phyloP scores from a whole-genome alignment of 2,797 vertebrate species.

The Myotis findleyi region DNA sequence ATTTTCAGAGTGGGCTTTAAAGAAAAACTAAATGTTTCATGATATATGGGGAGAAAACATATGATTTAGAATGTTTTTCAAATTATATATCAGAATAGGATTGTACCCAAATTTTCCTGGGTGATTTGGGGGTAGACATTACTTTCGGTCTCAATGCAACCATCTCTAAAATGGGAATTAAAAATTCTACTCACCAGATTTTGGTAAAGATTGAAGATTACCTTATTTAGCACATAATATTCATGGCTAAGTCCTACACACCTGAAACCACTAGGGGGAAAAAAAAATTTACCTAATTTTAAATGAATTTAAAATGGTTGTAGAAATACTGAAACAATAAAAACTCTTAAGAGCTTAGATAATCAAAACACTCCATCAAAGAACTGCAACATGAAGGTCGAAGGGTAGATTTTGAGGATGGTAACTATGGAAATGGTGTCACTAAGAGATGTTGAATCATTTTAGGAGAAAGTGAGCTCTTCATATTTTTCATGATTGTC shows the following conservation, averaged over 20 bases:
- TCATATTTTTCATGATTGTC: conserved; percentile 48
- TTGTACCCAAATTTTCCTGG: neutral
- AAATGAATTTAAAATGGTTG: neutral
- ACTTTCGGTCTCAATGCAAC: neutral
- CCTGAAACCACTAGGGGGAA: neutral
- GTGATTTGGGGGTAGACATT: neutral
- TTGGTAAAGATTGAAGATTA: neutral
- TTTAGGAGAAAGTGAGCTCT: neutral
- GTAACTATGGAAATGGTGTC: neutral
- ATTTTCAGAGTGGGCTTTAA: neutral
- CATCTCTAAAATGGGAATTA: neutral
- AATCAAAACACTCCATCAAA: neutral
- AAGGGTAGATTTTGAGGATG: neutral
- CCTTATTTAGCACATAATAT: neutral
- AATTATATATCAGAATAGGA: neutral
- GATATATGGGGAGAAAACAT: neutral
- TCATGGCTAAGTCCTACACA: neutral
- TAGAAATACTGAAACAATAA: neutral
- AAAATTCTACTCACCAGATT: neutral
- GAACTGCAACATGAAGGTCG: neutral
- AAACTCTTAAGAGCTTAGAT: neutral
- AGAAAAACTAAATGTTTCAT: neutral
- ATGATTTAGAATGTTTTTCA: neutral
- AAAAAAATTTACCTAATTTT: neutral
- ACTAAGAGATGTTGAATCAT: neutral